Base-by-base conservation (phyloP, 64 coral and sea anemone genomes). In the Stichodactyla helianthus region DNA sequence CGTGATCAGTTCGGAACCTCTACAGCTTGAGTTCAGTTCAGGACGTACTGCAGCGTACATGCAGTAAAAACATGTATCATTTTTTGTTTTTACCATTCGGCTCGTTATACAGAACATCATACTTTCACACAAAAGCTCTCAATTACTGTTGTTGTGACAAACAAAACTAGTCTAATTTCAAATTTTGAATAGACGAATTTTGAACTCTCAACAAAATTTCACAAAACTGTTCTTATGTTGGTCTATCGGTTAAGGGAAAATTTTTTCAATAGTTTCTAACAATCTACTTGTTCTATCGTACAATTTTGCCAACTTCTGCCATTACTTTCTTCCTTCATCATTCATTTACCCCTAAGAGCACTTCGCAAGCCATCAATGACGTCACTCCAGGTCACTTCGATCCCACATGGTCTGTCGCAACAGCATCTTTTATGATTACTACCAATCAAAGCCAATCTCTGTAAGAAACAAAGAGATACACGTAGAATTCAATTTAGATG, bases 401-500 rank as follows among this genome's bases (percentile, higher is more conserved):
- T 74, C 68, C n/a, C n/a, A 74, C 68, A 27, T 74, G 62, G 68
- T 74, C 68, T 74, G 25, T 31, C 25, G 27, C n/a, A 74, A 27
- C 68, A 74, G 68, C 68, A 74, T 74, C 68, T 7, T 74, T 27
- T 74, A 27, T 74, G 25, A 74, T 74, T 74, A 10, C 23, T 74
- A 74, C 25, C 10, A 74, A 74, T 31, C 10, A 74, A 74, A 44
- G 12, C 10, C 68, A 74, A 74, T 74, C 68, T 74, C 68, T 74
- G 27, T 10, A 74, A 74, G 10, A 27, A 74, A 74, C 55, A 58
- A 23, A 26, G 68, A 74, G 68, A 74, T 74, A 74, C 68, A 74
- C 68, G 68, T 74, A 31, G 25, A 74, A 27, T 74, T 74, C 68
- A 74, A 74, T 74, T 74, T 23, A 74, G 68, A 74, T 74, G 68